Evolutionary conservation across 1,140 invertebrate genomes (phyloP).

Genomic region (Schmidtea mediterranea): DNA sequence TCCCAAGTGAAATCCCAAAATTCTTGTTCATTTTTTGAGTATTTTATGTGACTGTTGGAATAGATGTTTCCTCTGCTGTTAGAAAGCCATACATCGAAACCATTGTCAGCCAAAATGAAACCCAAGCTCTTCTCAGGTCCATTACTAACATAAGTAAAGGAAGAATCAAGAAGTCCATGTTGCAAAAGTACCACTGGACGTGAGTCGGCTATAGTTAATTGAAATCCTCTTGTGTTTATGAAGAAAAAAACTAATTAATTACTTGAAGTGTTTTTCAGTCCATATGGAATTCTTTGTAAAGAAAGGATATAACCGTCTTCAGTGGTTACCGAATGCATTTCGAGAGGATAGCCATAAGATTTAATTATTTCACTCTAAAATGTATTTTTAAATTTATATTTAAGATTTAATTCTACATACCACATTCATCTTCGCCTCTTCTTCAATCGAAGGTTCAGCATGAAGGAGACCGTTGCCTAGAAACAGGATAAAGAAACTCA

Average conservation of each 20-base stretch:
- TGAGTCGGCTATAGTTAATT: too few relatives aligned
- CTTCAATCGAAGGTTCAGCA: too few relatives aligned
- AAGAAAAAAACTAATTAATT: not conserved
- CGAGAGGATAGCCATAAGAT: constrained; percentile 14
- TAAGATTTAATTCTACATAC: too few relatives aligned
- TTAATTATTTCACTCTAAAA: too few relatives aligned
- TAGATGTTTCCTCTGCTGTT: constrained; percentile 39
- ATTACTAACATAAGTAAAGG: constrained; percentile 13
- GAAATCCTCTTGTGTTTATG: constrained; percentile 4
- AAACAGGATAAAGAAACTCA: too few relatives aligned
- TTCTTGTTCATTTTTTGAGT: constrained; percentile 31
- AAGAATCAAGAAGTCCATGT: constrained; percentile 14
- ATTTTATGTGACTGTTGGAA: constrained; percentile 26
- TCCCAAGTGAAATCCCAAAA: constrained; percentile 48
- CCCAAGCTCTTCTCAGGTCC: constrained; percentile 13
- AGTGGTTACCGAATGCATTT: constrained; percentile 15
- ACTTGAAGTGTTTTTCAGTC: not conserved
- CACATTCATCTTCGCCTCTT: too few relatives aligned
- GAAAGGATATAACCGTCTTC: constrained; percentile 16
- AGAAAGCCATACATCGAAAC: constrained; percentile 44
- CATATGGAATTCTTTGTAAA: constrained; percentile 16
- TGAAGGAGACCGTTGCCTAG: too few relatives aligned
- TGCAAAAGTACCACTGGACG: constrained; percentile 15
- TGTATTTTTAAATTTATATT: too few relatives aligned
- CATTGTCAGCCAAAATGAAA: constrained; percentile 32